Conservation (phyloP, 2,797 vertebrate species). For the Ptychobarbus kaznakovi region DNA sequence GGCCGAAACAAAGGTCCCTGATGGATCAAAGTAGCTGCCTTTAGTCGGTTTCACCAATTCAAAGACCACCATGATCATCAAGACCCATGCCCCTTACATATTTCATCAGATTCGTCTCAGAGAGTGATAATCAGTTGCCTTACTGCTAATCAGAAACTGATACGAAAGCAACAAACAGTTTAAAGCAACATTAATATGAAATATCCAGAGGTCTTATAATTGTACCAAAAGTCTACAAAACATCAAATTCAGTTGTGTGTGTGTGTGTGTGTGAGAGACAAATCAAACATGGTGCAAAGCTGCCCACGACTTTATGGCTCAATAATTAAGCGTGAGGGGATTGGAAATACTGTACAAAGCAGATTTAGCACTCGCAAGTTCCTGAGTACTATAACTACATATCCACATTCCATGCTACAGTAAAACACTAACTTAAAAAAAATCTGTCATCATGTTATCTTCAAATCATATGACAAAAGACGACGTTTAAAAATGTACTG, state of each 20-base stretch:
- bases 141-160: slow-evolving; percentile 5
- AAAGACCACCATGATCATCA: slow-evolving; percentile 23
- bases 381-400: neutral
- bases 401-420: neutral
- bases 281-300: neutral
- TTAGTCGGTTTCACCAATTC: slow-evolving; percentile 15
- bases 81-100: slow-evolving; percentile 56
- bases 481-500: neutral
- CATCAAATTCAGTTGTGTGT: neutral
- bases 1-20: slow-evolving; percentile 94
- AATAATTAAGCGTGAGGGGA: neutral
- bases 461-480: neutral
- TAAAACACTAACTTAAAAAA: neutral
- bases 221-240: neutral
- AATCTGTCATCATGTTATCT: neutral
- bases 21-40: slow-evolving; percentile 57
- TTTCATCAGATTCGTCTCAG: slow-evolving; percentile 69
- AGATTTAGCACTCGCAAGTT: neutral
- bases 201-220: neutral
- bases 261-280: neutral
- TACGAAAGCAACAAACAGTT: neutral
- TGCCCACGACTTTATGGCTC: neutral
- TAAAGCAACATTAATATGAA: neutral
- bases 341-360: slow-evolving; percentile 31
- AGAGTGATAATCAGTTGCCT: slow-evolving; percentile 44